Conservation (phyloP, 2,888 invertebrate genomes). For the Melipona beecheii region DNA sequence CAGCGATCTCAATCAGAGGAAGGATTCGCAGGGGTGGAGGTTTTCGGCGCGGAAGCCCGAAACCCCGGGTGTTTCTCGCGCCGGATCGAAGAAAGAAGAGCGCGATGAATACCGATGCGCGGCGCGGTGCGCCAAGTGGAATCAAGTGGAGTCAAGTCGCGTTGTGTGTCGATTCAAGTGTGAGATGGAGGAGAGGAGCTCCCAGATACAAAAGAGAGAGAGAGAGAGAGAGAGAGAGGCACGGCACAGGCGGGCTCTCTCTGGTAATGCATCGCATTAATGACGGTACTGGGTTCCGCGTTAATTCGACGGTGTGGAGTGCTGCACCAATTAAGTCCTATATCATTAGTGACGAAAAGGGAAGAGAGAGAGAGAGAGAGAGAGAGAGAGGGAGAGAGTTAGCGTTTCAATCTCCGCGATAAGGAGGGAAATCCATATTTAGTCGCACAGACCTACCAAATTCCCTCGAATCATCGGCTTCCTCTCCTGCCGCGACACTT, state of each 20-base stretch:
- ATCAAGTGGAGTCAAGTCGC: slow-evolving; percentile 58
- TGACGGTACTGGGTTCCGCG: slow-evolving; percentile 68
- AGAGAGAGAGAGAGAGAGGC: too few relatives aligned
- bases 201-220: too few relatives aligned
- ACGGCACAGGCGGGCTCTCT: slow-evolving; percentile 9
- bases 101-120: slow-evolving; percentile 48
- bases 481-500: slow-evolving; percentile 1
- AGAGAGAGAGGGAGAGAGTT: slow-evolving; percentile 32
- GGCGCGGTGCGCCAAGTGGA: slow-evolving; percentile 29
- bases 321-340: slow-evolving; percentile 71
- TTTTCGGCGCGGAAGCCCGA: slow-evolving; percentile 31
- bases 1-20: slow-evolving; percentile 5
- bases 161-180: slow-evolving; percentile 57
- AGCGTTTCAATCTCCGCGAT: slow-evolving; percentile 45
- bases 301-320: slow-evolving; percentile 73
- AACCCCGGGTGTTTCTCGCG: slow-evolving; percentile 29
- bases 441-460: background rate
- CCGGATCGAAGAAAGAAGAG: slow-evolving; percentile 44
- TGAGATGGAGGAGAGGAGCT: slow-evolving; percentile 62
- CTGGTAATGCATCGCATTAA: slow-evolving; percentile 75
- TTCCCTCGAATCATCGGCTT: background rate
- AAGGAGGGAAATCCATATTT: slow-evolving; percentile 38
- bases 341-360: slow-evolving; percentile 69
- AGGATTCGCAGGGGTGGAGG: slow-evolving; percentile 20
- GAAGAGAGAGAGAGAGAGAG: slow-evolving; percentile 15